Base-by-base conservation (phyloP, 2,113 vertebrate species). In the Callipepla squamata region DNA sequence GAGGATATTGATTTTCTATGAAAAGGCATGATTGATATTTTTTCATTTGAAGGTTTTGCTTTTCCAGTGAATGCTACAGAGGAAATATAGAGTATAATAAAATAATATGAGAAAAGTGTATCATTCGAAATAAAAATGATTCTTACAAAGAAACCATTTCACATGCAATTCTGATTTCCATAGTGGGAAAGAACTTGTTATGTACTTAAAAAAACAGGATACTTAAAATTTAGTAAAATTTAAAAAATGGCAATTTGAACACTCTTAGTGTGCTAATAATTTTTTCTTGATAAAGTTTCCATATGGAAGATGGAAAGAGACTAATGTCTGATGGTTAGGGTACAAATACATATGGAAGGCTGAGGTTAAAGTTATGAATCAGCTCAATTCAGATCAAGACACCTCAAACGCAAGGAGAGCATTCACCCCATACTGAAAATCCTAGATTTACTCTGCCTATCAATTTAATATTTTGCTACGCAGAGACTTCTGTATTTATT, bases 31-130 rank as follows among this genome's bases (percentile, higher is more conserved):
- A 48, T 23, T 72, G 45, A 30, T 94, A 88, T 87, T 96, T 94
- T 51, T 96, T 95, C 59, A 79, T 86, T 93, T 94, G 70, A 90
- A 93, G 42, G 26, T 48, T 96, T 85, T 92, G 38, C 10, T 95
- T 94, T 95, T 66, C 65, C 20, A 73, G 30, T 76, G 50, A 91
- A 78, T 89, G 15, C 9, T 20, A 93, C 11, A 85, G 87, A 92
- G 51, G 80, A 95, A 96, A 92, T 66, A 30, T 23, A 55, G 2
- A 11, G 8, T 81, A 61, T 23, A 79, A 73, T 15, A 34, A 79
- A 87, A 80, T 5, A 73, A 13, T 5, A 45, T 65, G 81, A 74
- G 11, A 85, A 82, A 94, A 57, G 1, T 36, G 73, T 70, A 69
- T 70, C 69, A 84, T 50, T 7, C 20, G 11, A 45, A 93, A 69